Evolutionary conservation across 1,140 invertebrate species (phyloP).

Genomic region (Samia ricini): DNA sequence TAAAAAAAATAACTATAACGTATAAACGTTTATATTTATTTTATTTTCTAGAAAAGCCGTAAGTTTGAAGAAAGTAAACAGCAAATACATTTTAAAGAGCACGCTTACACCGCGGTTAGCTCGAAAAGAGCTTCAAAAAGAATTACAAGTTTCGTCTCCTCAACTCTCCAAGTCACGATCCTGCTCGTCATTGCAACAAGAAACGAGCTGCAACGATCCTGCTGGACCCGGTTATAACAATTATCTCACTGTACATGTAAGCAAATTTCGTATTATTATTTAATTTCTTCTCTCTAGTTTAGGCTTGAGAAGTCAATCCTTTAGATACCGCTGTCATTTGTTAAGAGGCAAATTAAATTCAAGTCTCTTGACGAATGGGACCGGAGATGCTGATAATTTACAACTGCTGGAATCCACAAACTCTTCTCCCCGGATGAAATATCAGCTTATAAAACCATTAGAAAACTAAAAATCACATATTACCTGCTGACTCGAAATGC

Average conservation of each 20-base stretch:
- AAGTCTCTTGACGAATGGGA: too few species aligned
- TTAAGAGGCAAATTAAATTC: too few species aligned
- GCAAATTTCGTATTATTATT: slow-evolving; percentile 34
- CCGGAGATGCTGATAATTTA: too few species aligned
- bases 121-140: slow-evolving; percentile 83
- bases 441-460: too few species aligned
- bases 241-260: slow-evolving; percentile 86
- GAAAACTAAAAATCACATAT: too few species aligned
- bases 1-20: too few species aligned
- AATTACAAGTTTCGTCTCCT: slow-evolving; percentile 70
- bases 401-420: too few species aligned
- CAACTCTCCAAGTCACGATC: slow-evolving; percentile 83
- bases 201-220: slow-evolving; percentile 66
- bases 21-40: too few species aligned
- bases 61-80: slow-evolving; percentile 89
- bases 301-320: neutral
- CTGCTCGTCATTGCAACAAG: slow-evolving; percentile 82
- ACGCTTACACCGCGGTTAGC: slow-evolving; percentile 87
- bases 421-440: too few species aligned
- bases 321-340: too few species aligned
- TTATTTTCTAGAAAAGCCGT: slow-evolving; percentile 83
- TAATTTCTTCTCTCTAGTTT: neutral
- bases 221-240: slow-evolving; percentile 78
- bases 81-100: slow-evolving; percentile 89
- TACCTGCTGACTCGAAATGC: too few species aligned